phyloP scores from a whole-genome alignment of 2,888 invertebrate species.

The Temnothorax rugatulus region DNA sequence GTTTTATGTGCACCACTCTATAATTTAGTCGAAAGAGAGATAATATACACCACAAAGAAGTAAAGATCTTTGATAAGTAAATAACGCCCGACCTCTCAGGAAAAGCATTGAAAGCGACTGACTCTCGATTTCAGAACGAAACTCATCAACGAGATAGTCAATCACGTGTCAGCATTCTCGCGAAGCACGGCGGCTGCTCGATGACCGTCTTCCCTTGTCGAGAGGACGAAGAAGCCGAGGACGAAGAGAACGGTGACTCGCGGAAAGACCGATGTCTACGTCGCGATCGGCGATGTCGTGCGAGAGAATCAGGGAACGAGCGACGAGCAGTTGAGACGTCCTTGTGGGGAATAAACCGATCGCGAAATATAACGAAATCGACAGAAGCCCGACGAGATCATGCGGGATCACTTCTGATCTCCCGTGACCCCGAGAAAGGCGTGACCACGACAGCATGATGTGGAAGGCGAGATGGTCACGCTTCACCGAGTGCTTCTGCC shows the following conservation, averaged over 20 bases:
- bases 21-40: neutral
- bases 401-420: constrained; percentile 18
- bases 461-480: constrained; percentile 55
- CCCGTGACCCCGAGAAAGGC: neutral
- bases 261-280: constrained; percentile 16
- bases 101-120: neutral
- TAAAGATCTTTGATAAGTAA: neutral
- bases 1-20: too few species aligned
- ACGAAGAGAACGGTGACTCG: constrained; percentile 28
- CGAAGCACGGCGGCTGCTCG: constrained; percentile 32
- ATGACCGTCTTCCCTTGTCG: constrained; percentile 27
- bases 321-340: constrained; percentile 24
- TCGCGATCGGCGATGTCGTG: constrained; percentile 25
- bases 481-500: constrained; percentile 77
- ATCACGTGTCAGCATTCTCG: neutral
- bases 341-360: constrained; percentile 13
- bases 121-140: constrained; percentile 31
- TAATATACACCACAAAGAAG: neutral
- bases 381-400: neutral
- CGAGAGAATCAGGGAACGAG: neutral
- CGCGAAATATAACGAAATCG: constrained; percentile 5
- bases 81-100: neutral
- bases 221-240: constrained; percentile 43
- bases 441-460: constrained; percentile 39
- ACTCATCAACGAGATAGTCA: neutral